Conservation (phyloP, 1,140 invertebrate species). For the Brachionus paranguensis region DNA sequence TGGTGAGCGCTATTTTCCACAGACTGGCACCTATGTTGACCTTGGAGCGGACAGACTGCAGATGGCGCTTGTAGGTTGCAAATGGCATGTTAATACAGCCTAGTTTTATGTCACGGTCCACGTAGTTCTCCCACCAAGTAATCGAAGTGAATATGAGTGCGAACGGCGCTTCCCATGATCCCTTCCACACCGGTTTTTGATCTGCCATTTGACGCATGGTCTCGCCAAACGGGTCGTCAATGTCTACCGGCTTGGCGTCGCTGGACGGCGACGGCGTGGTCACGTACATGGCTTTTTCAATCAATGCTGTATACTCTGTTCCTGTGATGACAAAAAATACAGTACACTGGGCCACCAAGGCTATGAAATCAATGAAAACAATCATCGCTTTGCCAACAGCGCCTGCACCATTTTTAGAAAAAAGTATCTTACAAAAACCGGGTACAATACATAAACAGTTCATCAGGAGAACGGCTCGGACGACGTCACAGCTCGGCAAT, state of each 20-base stretch:
- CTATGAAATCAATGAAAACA: constrained; percentile 41
- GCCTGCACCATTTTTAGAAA: constrained; percentile 44
- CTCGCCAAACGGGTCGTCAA: constrained; percentile 14
- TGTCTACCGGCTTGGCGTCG: background rate
- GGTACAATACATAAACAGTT: constrained; percentile 49
- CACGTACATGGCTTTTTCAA: constrained; percentile 15
- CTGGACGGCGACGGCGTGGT: background rate
- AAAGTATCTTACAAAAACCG: constrained; percentile 46
- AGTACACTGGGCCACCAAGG: constrained; percentile 41
- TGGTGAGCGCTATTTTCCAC: constrained; percentile 49
- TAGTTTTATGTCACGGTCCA: constrained; percentile 47
- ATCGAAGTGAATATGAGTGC: constrained; percentile 49
- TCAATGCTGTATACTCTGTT: constrained; percentile 33
- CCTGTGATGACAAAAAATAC: constrained; percentile 42
- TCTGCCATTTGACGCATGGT: constrained; percentile 9
- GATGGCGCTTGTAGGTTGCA: constrained; percentile 43
- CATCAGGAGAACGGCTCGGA: constrained; percentile 47
- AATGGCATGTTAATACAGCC: constrained; percentile 45
- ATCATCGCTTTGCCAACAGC: constrained; percentile 38
- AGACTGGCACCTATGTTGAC: constrained; percentile 47
- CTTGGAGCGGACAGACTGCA: constrained; percentile 47
- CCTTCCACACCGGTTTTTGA: constrained; percentile 37
- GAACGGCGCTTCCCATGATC: constrained; percentile 41
- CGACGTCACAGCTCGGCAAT: constrained; percentile 48
- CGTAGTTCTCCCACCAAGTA: constrained; percentile 53